These are phyloP conservation scores for Epistrophe grossulariae DNA, from an alignment of 2,888 invertebrate species.

Conservation along the genomic window DNA sequence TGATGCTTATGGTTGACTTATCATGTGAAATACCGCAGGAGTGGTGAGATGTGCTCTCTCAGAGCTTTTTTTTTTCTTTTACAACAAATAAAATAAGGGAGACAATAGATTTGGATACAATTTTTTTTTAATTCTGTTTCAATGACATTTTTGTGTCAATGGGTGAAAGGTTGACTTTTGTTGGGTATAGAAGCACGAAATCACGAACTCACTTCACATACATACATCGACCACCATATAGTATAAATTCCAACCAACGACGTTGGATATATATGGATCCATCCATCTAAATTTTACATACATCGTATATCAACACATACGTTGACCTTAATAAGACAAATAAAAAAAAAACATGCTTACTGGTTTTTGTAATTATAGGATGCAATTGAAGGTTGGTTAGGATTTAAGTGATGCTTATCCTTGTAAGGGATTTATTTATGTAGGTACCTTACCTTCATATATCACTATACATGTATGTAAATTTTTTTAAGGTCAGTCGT, in stretches of 20 bases:
- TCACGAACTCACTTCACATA: conserved; percentile 57
- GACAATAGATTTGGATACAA: conserved; percentile 30
- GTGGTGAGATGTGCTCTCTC: conserved; percentile 33
- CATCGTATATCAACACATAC: not conserved
- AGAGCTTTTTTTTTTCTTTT: conserved; percentile 8
- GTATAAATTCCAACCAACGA: not conserved
- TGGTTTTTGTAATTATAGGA: conserved; percentile 53
- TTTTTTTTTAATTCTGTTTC: conserved; percentile 9
- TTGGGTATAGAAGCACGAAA: conserved; percentile 50
- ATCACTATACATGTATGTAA: too few species aligned
- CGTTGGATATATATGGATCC: not conserved
- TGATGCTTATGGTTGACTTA: conserved; percentile 28
- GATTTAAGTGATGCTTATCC: conserved; percentile 43
- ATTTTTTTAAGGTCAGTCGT: not conserved
- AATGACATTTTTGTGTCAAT: conserved; percentile 69
- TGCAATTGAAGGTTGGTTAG: conserved; percentile 26
- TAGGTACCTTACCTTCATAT: not conserved
- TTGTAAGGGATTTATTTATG: conserved; percentile 36
- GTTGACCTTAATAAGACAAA: conserved; percentile 55
- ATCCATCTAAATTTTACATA: conserved; percentile 5
- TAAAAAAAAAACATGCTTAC: conserved; percentile 19
- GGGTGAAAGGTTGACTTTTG: conserved; percentile 53
- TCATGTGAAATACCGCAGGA: conserved; percentile 20
- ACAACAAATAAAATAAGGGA: not conserved
- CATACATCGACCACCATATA: not conserved